phyloP scores from a whole-genome alignment of 2,797 vertebrate species.

The Tenualosa ilisha region DNA sequence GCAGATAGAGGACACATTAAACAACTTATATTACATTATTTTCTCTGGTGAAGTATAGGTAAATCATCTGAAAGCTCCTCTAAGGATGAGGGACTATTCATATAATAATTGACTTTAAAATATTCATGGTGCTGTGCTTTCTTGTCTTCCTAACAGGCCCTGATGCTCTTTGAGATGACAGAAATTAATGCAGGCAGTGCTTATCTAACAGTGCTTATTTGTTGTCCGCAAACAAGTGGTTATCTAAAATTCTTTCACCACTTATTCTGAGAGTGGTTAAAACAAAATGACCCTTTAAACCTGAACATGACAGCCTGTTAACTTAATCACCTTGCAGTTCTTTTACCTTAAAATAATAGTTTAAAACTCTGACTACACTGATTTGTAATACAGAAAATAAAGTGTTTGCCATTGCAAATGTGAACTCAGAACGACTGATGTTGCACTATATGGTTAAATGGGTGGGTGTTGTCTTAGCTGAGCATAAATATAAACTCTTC shows the following conservation, averaged over 20 bases:
- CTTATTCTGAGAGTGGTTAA: neutral
- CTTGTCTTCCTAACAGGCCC: neutral
- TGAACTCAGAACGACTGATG: too few relatives aligned
- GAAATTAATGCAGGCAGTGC: neutral
- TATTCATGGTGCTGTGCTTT: neutral
- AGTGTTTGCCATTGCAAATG: too few relatives aligned
- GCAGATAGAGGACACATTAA: too few relatives aligned
- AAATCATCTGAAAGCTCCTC: neutral
- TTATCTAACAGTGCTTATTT: neutral
- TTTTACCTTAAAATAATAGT: too few relatives aligned
- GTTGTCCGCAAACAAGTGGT: neutral
- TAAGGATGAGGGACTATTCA: neutral
- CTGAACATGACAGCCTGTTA: too few relatives aligned
- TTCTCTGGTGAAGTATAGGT: neutral
- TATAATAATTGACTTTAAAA: neutral
- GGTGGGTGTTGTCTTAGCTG: too few relatives aligned
- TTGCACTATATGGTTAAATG: too few relatives aligned
- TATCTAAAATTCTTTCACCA: neutral
- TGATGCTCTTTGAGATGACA: neutral
- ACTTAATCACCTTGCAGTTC: too few relatives aligned
- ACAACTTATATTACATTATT: too few relatives aligned
- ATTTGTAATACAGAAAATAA: too few relatives aligned
- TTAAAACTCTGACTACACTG: too few relatives aligned
- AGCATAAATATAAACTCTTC: too few relatives aligned
- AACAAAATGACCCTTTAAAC: neutral